Conservation (phyloP, 2,888 invertebrate species). For the Lasioglossum calceatum region DNA sequence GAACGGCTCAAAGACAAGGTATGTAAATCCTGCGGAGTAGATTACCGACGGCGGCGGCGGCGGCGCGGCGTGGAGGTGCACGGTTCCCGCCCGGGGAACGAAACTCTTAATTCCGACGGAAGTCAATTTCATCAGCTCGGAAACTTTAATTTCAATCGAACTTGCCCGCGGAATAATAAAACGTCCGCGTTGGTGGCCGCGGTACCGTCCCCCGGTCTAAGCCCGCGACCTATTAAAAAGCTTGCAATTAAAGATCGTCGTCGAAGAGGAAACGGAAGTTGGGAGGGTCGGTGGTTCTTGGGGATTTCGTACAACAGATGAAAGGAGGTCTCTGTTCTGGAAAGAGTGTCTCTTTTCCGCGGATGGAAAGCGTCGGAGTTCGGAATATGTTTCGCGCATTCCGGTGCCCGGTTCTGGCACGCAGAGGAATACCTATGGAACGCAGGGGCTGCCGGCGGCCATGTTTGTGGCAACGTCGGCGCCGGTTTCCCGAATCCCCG, state of each 20-base stretch:
- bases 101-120: slow-evolving; percentile 41
- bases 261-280: not conserved
- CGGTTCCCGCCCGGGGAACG: slow-evolving; percentile 23
- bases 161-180: slow-evolving; percentile 59
- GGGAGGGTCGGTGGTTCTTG: not conserved
- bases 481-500: slow-evolving; percentile 83
- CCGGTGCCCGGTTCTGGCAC: slow-evolving; percentile 14
- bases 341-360: not conserved
- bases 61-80: not conserved
- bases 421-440: slow-evolving; percentile 26
- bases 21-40: slow-evolving; percentile 58
- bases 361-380: not conserved
- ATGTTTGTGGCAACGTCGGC: slow-evolving; percentile 84
- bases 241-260: slow-evolving; percentile 27
- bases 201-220: not conserved
- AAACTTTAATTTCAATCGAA: slow-evolving; percentile 62
- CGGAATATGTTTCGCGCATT: slow-evolving; percentile 12
- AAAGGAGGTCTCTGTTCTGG: not conserved
- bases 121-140: slow-evolving; percentile 54
- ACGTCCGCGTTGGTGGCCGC: not conserved
- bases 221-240: slow-evolving; percentile 28
- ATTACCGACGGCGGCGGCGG: slow-evolving; percentile 38
- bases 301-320: not conserved
- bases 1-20: slow-evolving; percentile 47
- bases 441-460: slow-evolving; percentile 80